These are phyloP conservation scores for Boleophthalmus pectinirostris DNA, from an alignment of 2,113 vertebrate species.

Conservation along the genomic window DNA sequence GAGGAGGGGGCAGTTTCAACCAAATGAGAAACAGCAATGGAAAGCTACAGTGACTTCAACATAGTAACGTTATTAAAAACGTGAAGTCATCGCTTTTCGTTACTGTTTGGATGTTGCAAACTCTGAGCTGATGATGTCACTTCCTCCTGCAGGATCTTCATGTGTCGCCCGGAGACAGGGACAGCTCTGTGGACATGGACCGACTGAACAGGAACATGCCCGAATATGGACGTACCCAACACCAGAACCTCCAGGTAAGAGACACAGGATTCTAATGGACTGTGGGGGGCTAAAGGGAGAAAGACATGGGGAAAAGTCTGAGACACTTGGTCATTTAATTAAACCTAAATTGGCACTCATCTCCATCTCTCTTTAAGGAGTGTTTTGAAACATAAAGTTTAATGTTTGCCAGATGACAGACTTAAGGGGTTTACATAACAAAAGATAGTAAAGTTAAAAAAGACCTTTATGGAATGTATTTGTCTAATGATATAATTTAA, in stretches of 20 bases:
- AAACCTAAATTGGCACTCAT: too few species aligned
- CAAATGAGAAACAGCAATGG: background rate
- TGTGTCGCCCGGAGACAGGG: constrained; percentile 57
- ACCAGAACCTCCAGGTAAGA: constrained; percentile 75
- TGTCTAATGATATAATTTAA: too few species aligned
- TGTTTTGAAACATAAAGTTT: too few species aligned
- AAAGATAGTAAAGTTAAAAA: too few species aligned
- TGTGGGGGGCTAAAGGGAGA: too few species aligned
- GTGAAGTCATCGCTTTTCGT: constrained; percentile 9
- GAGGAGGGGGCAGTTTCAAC: background rate
- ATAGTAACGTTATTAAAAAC: background rate
- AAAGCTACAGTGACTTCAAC: background rate
- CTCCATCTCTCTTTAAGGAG: too few species aligned
- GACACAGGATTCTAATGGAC: background rate
- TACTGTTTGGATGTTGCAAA: constrained; percentile 2
- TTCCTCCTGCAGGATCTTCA: constrained; percentile 69
- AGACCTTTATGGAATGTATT: too few species aligned
- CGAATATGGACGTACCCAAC: constrained; percentile 51
- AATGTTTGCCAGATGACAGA: too few species aligned
- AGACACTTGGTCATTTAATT: too few species aligned
- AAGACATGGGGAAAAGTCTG: too few species aligned
- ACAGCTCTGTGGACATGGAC: constrained; percentile 73
- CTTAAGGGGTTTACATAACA: too few species aligned
- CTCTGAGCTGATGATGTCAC: background rate
- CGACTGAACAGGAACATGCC: constrained; percentile 73